Percentiles rank a stretch among this genome's conserved stretches.
Evolutionary conservation across 2,113 vertebrate species (phyloP).

Genomic region (Oryzias woworae): DNA sequence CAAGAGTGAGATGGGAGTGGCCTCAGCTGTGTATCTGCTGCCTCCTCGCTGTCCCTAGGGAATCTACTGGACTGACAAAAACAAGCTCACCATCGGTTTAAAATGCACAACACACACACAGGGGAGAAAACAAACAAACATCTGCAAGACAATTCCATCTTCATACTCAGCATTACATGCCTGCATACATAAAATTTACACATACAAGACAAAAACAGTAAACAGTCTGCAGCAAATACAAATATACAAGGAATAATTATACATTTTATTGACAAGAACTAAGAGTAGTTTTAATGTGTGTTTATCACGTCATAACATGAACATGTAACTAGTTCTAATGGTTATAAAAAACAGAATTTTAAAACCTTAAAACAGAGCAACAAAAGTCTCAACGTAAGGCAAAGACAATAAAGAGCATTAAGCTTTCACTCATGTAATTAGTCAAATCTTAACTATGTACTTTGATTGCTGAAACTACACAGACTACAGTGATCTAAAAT

Average conservation of each 20-base stretch:
- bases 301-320: too few relatives aligned
- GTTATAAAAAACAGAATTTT: too few relatives aligned
- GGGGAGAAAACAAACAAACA: not conserved
- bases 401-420: too few relatives aligned
- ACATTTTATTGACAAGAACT: not conserved
- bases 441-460: too few relatives aligned
- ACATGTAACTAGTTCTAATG: too few relatives aligned
- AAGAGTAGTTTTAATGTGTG: too few relatives aligned
- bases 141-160: conserved; percentile 19
- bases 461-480: too few relatives aligned
- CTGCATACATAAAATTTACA: conserved; percentile 6
- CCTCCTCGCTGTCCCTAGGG: conserved; percentile 52
- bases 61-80: conserved; percentile 58
- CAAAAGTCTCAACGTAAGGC: too few relatives aligned
- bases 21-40: conserved; percentile 63
- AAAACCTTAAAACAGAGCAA: too few relatives aligned
- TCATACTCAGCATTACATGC: conserved; percentile 32
- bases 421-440: too few relatives aligned
- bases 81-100: conserved; percentile 59
- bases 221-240: not conserved
- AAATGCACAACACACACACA: conserved; percentile 14
- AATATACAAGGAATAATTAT: too few relatives aligned
- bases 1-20: conserved; percentile 46
- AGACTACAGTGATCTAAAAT: too few relatives aligned
- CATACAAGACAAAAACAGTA: not conserved